phyloP scores from a whole-genome alignment of 1,140 invertebrate species.

The Bradynema listronoti region DNA sequence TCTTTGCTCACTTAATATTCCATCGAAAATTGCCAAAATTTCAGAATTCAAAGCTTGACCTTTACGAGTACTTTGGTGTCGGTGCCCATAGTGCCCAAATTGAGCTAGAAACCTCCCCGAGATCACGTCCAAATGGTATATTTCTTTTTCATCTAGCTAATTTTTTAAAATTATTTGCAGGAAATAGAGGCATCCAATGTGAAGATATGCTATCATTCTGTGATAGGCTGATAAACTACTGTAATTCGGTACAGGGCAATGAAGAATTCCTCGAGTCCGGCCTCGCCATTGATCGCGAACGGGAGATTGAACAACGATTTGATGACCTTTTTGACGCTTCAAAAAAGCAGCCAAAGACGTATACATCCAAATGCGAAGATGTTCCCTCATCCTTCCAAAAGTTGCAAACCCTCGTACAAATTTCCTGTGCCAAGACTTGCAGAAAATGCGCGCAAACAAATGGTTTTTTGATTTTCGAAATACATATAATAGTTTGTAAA shows the following conservation, averaged over 20 bases:
- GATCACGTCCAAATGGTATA: too few relatives aligned
- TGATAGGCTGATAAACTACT: slow-evolving; percentile 24
- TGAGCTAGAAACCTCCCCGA: neutral
- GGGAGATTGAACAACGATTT: slow-evolving; percentile 19
- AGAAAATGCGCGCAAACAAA: slow-evolving; percentile 11
- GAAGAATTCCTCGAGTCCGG: slow-evolving; percentile 13
- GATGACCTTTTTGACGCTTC: slow-evolving; percentile 16
- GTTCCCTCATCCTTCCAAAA: slow-evolving; percentile 20
- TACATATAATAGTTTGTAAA: too few relatives aligned
- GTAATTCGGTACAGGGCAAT: slow-evolving; percentile 31
- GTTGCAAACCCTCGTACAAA: slow-evolving; percentile 28
- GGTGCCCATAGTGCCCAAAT: slow-evolving; percentile 5
- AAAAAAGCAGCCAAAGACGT: slow-evolving; percentile 2
- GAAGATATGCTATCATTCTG: slow-evolving; percentile 29
- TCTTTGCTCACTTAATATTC: neutral
- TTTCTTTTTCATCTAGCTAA: too few relatives aligned
- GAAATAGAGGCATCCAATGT: slow-evolving; percentile 3
- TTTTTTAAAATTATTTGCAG: too few relatives aligned
- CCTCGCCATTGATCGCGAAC: slow-evolving; percentile 15
- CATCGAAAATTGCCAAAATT: too few relatives aligned
- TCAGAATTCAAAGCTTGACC: slow-evolving; percentile 20
- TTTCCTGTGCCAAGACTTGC: slow-evolving; percentile 26
- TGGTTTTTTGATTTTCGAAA: neutral
- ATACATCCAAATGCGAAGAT: slow-evolving; percentile 27
- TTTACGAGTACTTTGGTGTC: slow-evolving; percentile 24